These are phyloP conservation scores for Parotia lawesii DNA, from an alignment of 2,113 vertebrate genomes.

Conservation along the genomic window DNA sequence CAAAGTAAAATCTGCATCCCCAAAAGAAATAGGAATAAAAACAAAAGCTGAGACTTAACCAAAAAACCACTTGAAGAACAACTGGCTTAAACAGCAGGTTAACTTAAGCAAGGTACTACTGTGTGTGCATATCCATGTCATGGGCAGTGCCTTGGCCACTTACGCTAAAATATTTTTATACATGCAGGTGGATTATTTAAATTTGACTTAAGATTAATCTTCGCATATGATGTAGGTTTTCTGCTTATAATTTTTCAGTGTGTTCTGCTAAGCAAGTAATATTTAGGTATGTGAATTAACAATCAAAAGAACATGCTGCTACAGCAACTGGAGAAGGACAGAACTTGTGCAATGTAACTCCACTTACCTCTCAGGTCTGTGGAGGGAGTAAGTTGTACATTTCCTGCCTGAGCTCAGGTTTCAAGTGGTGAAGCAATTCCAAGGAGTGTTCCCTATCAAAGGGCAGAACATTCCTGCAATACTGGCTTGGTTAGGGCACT, in stretches of 20 bases:
- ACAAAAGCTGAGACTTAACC: not conserved
- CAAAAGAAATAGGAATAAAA: not conserved
- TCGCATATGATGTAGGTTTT: not conserved
- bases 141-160: not conserved
- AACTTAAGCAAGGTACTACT: not conserved
- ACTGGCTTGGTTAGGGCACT: conserved; percentile 40
- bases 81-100: not conserved
- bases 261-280: not conserved
- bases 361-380: not conserved
- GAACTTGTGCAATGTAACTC: not conserved
- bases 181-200: not conserved
- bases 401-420: conserved; percentile 37
- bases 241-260: not conserved
- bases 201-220: not conserved
- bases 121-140: not conserved
- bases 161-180: not conserved
- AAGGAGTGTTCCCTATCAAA: conserved; percentile 55
- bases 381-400: not conserved
- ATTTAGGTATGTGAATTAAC: not conserved
- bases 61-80: not conserved
- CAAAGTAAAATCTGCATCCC: not conserved
- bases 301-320: not conserved
- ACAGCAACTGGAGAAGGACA: conserved; percentile 21
- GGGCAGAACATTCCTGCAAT: conserved; percentile 34
- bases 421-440: conserved; percentile 47